A percentile compares a stretch with the other conserved stretches of the same genome.
These are phyloP conservation scores for Cardiocondyla obscurior DNA, from an alignment of 1,140 invertebrate species.

Conservation along the genomic window DNA sequence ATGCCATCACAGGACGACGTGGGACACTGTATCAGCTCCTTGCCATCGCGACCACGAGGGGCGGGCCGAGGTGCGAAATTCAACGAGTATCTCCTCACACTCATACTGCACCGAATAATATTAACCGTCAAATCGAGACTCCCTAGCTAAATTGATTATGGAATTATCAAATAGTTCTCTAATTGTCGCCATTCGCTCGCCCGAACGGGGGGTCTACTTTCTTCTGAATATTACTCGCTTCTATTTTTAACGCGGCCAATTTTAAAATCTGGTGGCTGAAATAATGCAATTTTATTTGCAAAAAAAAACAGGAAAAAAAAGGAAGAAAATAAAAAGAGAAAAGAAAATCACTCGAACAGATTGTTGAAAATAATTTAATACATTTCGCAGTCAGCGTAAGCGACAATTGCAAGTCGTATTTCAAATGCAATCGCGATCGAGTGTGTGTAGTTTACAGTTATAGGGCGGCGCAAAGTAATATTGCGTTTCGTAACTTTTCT, in stretches of 20 bases:
- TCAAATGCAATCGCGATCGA: neutral
- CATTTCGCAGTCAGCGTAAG: neutral
- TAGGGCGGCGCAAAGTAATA: conserved; percentile 62
- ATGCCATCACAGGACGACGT: conserved; percentile 90
- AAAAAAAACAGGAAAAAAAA: no score
- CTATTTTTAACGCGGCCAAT: neutral
- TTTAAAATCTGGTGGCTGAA: neutral
- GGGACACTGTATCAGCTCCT: conserved; percentile 90
- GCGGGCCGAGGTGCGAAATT: conserved; percentile 81
- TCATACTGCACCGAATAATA: conserved; percentile 82
- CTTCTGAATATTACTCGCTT: neutral
- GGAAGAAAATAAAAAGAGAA: no score
- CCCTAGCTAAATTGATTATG: conserved; percentile 8
- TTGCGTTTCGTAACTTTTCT: conserved; percentile 68
- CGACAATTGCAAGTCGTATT: conserved; percentile 1
- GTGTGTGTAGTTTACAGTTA: conserved; percentile 11
- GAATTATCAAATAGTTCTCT: conserved; percentile 2
- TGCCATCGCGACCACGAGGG: conserved; percentile 86
- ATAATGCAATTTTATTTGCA: neutral
- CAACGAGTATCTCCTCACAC: conserved; percentile 83
- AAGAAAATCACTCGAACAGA: neutral
- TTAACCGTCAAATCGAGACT: conserved; percentile 64
- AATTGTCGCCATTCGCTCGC: neutral
- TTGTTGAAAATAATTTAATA: neutral
- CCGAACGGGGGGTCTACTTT: neutral